Evolutionary conservation across 2,797 vertebrate species (phyloP), one percentile per base, ranked within the genome.

Genomic region (Thalassophryne amazonica): DNA sequence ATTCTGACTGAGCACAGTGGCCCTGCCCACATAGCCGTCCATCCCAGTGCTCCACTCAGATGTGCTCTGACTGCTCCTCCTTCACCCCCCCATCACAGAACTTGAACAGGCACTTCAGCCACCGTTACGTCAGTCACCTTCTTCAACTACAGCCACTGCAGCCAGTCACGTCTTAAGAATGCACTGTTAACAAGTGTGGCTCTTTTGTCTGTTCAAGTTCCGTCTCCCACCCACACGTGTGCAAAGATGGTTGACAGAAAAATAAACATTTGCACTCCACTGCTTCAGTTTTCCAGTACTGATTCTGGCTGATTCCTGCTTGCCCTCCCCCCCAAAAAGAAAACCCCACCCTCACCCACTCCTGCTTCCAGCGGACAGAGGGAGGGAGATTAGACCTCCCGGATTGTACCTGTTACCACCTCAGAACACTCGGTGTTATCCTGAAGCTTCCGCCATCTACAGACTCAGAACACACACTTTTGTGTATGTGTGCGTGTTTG

Each of bases 1-100:
- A 80, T 64, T 84, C 81, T 66, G 83, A 80, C 65, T 90, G 81
- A 90, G 70, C 72, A 48, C 15, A 53, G 56, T 27, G 7, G 46
- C 42, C 28, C 33, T 28, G 45, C 43, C 67, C 55, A 12, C 31
- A 60, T 56, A 22, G 19, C 19, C 38, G 27, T 21, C 49, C 31
- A 7, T 37, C 38, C 62, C 66, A 58, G 53, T 53, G 67, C 65
- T 54, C 38, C 42, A 51, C 39, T 30, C 60, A 50, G 41, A 40
- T 35, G 48, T 43, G 49, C 65, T 60, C 15, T 58, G 68, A 61
- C 59, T 69, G 58, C 71, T 48, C 55, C 18, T n/a, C 30, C 14
- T 61, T 55, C 53, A 59, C 65, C 52, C 28, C 49, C 47, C 45
- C 40, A 28, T 31, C 39, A 23, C 77, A 78, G 75, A 82, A 60